Percentiles rank a stretch among this genome's conserved stretches.
Evolutionary conservation across 2,113 vertebrate species (phyloP).

Genomic region (Aplodontia rufa): DNA sequence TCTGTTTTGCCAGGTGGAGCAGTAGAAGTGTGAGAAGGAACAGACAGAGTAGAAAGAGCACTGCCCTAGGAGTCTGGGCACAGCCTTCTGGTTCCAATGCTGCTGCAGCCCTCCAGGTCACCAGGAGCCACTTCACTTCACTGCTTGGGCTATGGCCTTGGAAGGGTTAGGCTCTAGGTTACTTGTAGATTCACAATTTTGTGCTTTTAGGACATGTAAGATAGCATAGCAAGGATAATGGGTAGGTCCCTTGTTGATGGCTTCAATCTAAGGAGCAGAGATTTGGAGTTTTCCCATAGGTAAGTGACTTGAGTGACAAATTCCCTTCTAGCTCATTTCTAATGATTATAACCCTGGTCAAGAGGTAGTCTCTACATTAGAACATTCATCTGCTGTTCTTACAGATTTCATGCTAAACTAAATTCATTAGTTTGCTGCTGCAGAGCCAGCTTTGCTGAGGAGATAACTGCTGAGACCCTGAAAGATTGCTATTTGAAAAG

Average conservation of each 20-base stretch:
- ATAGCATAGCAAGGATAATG: neutral
- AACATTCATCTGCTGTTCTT: neutral
- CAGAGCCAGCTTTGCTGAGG: neutral
- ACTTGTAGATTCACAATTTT: neutral
- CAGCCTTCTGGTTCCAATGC: neutral
- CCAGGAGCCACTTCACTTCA: neutral
- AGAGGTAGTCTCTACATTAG: neutral
- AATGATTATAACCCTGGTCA: neutral
- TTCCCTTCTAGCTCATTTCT: neutral
- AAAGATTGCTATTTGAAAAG: neutral
- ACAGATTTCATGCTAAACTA: neutral
- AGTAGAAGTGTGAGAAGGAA: neutral
- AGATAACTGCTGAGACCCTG: neutral
- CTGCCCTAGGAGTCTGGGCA: neutral
- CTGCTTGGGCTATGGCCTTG: neutral
- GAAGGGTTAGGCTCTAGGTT: neutral
- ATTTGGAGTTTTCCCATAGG: neutral
- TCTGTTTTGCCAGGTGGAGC: neutral
- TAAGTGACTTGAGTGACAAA: neutral
- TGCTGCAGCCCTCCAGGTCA: neutral
- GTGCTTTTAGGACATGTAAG: neutral
- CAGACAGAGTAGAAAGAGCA: neutral
- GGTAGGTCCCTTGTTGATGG: neutral
- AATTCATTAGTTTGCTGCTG: conserved; percentile 1
- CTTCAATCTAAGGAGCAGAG: neutral